Evolutionary conservation across 2,888 invertebrate species (phyloP), one percentile per base, ranked within the genome.

Genomic region (Drosophila hawaiiensis): DNA sequence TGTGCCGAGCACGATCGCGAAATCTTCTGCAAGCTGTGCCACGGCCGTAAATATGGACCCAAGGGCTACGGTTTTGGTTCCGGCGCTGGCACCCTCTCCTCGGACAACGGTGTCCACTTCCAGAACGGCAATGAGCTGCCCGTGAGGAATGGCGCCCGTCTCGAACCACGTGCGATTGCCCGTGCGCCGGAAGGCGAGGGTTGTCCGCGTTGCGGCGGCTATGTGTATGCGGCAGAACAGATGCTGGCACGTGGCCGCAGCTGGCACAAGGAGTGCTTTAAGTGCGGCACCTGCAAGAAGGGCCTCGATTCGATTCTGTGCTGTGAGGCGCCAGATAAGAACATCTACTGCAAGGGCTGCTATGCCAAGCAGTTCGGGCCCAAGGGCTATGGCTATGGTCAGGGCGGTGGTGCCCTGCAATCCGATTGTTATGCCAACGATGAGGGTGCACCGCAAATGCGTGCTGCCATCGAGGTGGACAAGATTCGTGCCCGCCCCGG

Each of bases 301-400:
- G 95, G 97, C 93, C 95, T 98, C 95, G 97, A 98, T 95, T 98
- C 98, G 84, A 96, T 97, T 92, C 97, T 96, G 94, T 97, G 97
- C 95, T 97, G 97, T 94, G 98, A 98, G 94, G 98, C 97, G 92
- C 97, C 98, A 91, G 98, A 98, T 94, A 97, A 97, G 95, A 97
- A 98, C 93, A 97, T 98, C 95, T 99, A 98, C 95, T 99, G 99
- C 95, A 98, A 97, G 97, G 97, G 98, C 92, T 99, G 99, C 95
- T 99, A 99, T 95, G 97, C 96, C 93, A 98, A 98, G 95, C 97
- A 96, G 95, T 99, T 97, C 94, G 99, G 99, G 91, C 99, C 99
- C 92, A 98, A 97, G 95, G 98, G 98, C 94, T 98, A 98, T 94
- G 99, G 98, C 92, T 99, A 98, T 94, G 99, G 99, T 92, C 97